Evolutionary conservation across 2,797 vertebrate species (phyloP).

Genomic region (Emydoidea blandingii): DNA sequence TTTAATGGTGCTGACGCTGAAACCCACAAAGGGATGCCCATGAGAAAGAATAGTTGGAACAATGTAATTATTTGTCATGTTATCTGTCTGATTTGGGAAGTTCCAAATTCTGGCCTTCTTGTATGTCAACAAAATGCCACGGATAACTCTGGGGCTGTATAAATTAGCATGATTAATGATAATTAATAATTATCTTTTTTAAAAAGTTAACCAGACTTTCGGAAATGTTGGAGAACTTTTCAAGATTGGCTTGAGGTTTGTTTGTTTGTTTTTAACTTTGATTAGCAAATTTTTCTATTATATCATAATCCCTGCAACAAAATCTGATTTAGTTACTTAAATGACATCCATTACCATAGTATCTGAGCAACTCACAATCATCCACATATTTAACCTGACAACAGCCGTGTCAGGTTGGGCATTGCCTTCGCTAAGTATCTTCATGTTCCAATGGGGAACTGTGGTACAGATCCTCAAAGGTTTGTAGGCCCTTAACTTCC

Average conservation of each 20-base stretch:
- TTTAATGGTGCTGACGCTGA: constrained; percentile 65
- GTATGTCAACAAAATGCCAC: not conserved
- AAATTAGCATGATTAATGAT: not conserved
- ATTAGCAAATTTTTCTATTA: not conserved
- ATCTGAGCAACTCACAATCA: not conserved
- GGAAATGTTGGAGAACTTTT: not conserved
- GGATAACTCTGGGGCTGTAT: not conserved
- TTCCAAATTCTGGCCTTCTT: not conserved
- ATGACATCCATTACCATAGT: not conserved
- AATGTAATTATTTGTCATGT: constrained; percentile 57
- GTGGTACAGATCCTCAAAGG: not conserved
- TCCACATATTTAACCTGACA: not conserved
- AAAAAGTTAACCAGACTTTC: not conserved
- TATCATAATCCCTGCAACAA: not conserved
- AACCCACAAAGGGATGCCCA: constrained; percentile 48
- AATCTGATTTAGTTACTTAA: not conserved
- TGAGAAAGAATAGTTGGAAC: constrained; percentile 58
- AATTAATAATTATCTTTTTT: constrained; percentile 3
- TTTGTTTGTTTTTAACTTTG: not conserved
- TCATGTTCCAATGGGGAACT: not conserved
- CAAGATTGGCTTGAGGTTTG: not conserved
- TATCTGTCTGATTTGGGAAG: constrained; percentile 28
- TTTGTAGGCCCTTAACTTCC: not conserved
- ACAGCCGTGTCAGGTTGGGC: not conserved
- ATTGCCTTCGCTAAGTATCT: not conserved